Base-by-base conservation (phyloP, 2,113 vertebrate species). In the Felis chaus region DNA sequence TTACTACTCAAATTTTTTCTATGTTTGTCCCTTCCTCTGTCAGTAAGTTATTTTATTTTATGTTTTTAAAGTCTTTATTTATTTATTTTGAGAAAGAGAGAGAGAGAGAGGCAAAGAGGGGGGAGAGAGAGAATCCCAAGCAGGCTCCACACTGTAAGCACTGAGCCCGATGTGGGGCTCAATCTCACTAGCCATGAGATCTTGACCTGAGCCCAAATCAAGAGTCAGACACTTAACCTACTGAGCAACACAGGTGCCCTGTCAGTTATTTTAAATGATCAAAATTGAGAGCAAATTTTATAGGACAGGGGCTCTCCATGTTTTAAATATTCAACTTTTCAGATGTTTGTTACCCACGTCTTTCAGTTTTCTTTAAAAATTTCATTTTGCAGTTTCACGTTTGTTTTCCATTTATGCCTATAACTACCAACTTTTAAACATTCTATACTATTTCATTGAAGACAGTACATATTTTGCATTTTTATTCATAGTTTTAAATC, bases 281-380 rank as follows among this genome's bases (percentile, higher is more conserved):
- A 78, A 13, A 89, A 89, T 84, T 27, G 27, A 84, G 79, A 69
- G 10, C 14, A 84, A 82, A 93, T 69, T 84, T 41, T 39, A 23
- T 50, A 29, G 27, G 57, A 57, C 19, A n/a, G 19, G 50, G 80
- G 31, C 36, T 91, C 1, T 2, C 55, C 27, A 7, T 93, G 31
- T 82, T 89, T 89, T 93, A 55, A 83, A 36, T 57, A 69, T 29
- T 96, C 48, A 83, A 1, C 31, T 89, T 84, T 66, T 61, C 15
- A 89, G 27, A 18, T 83, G 48, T 83, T 83, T 53, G 11, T 81
- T 87, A 41, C n/a, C 31, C 27, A 4, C 14, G 1, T 80, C 53
- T 86, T 73, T 91, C 83, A 12, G 66, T 96, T 96, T 65, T 71
- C 8, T 97, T 97, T 74, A 61, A 95, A 94, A 80, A 25, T 89